A percentile compares a stretch with the other conserved stretches of the same genome.
Evolutionary conservation across 2,797 vertebrate species (phyloP).

Genomic region (Chiloscyllium punctatum): DNA sequence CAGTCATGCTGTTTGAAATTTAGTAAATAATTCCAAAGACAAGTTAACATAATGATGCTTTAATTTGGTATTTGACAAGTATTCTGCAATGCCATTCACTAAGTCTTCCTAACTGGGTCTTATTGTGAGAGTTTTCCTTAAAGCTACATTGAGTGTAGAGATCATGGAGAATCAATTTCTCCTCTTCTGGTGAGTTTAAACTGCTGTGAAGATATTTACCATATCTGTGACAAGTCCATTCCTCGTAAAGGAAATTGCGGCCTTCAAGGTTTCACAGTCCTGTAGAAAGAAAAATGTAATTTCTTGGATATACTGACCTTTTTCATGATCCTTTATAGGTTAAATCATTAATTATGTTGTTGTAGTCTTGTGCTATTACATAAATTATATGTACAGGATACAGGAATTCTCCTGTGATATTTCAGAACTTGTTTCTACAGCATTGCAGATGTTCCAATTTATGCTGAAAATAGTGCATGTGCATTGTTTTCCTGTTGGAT

Average conservation of each 20-base stretch:
- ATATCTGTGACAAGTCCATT: not conserved
- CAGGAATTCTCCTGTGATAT: not conserved
- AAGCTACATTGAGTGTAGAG: not conserved
- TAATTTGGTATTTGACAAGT: not conserved
- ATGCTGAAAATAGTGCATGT: too few species aligned
- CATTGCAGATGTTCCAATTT: not conserved
- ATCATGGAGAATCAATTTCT: not conserved
- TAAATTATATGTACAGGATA: not conserved
- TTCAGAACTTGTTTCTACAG: not conserved
- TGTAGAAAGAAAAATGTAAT: not conserved
- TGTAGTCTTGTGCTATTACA: not conserved
- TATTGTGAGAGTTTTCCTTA: not conserved
- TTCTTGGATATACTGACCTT: not conserved
- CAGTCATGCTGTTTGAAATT: not conserved
- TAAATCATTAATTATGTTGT: not conserved
- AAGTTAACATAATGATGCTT: not conserved
- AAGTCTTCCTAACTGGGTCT: not conserved
- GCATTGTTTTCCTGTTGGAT: too few species aligned
- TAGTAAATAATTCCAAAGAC: not conserved
- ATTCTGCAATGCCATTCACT: not conserved
- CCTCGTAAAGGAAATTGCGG: not conserved
- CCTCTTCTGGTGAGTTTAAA: not conserved
- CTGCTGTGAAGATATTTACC: not conserved
- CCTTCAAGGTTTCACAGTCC: not conserved
- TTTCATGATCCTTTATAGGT: not conserved